Conservation (phyloP, 2,113 vertebrate species). For the Odontophorus gujanensis region DNA sequence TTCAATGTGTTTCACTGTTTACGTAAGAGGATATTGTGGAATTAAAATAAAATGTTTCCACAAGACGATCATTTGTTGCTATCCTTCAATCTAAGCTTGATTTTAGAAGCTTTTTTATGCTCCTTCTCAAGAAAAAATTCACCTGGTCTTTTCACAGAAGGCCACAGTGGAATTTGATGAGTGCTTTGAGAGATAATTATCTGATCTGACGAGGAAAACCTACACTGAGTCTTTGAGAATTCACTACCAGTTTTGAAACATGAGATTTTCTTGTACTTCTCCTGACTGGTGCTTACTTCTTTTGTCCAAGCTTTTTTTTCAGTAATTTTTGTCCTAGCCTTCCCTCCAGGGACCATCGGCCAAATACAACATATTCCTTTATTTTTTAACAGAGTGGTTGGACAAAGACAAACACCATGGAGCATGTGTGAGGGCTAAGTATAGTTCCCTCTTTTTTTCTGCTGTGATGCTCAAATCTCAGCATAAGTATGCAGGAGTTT, state of each 20-base stretch:
- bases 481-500: not conserved
- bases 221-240: not conserved
- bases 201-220: not conserved
- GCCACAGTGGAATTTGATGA: not conserved
- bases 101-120: conserved; percentile 4
- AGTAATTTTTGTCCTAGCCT: not conserved
- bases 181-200: not conserved
- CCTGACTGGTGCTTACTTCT: not conserved
- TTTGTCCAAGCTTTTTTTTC: not conserved
- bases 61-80: not conserved
- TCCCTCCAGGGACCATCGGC: not conserved
- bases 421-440: not conserved
- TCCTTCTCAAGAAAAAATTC: conserved; percentile 8
- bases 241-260: not conserved
- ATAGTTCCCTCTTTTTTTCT: not conserved
- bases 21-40: conserved; percentile 56
- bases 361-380: not conserved
- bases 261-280: not conserved
- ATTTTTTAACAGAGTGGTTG: not conserved
- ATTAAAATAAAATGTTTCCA: conserved; percentile 66
- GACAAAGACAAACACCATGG: not conserved
- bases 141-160: conserved; percentile 30
- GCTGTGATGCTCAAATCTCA: not conserved
- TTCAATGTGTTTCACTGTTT: conserved; percentile 75
- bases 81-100: not conserved